Percentiles rank a stretch among this genome's conserved stretches.
phyloP scores from a whole-genome alignment of 2,113 vertebrate species.

The Nothobranchius furzeri region DNA sequence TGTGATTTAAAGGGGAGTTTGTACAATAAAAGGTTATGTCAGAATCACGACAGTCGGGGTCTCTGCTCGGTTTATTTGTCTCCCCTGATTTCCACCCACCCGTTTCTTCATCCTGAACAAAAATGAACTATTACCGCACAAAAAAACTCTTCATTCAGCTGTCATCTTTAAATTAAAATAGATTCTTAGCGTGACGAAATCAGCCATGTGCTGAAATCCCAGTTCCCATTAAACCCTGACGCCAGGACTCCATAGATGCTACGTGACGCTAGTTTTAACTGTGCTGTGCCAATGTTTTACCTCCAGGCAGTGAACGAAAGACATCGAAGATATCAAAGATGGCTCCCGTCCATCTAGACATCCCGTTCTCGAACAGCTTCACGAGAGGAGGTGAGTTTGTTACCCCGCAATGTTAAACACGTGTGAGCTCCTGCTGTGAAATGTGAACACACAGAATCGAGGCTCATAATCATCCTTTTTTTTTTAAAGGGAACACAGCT shows the following conservation, averaged over 20 bases:
- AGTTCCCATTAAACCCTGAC: background rate
- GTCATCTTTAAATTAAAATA: background rate
- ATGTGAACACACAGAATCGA: constrained; percentile 9
- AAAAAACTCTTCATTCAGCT: constrained; percentile 1
- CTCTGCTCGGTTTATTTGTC: constrained; percentile 59
- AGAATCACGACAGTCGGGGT: constrained; percentile 68
- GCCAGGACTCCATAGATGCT: background rate
- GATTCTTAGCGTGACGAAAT: background rate
- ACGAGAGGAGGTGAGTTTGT: constrained; percentile 91
- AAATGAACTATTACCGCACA: background rate
- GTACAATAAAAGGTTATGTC: constrained; percentile 74
- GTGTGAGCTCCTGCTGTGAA: constrained; percentile 4
- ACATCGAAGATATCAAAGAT: constrained; percentile 93
- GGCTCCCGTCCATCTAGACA: constrained; percentile 93
- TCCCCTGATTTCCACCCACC: constrained; percentile 35
- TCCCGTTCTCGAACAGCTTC: constrained; percentile 96
- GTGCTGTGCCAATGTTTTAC: constrained; percentile 59
- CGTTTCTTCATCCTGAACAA: constrained; percentile 24
- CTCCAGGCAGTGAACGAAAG: constrained; percentile 91
- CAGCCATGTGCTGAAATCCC: background rate
- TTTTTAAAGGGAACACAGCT: background rate
- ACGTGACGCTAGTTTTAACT: constrained; percentile 6
- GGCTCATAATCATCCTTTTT: background rate
- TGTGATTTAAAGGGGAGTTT: constrained; percentile 68
- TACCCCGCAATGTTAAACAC: background rate